A percentile compares a stretch with the other conserved stretches of the same genome.
Conservation (phyloP, 2,797 vertebrate genomes). For the Picus viridis region DNA sequence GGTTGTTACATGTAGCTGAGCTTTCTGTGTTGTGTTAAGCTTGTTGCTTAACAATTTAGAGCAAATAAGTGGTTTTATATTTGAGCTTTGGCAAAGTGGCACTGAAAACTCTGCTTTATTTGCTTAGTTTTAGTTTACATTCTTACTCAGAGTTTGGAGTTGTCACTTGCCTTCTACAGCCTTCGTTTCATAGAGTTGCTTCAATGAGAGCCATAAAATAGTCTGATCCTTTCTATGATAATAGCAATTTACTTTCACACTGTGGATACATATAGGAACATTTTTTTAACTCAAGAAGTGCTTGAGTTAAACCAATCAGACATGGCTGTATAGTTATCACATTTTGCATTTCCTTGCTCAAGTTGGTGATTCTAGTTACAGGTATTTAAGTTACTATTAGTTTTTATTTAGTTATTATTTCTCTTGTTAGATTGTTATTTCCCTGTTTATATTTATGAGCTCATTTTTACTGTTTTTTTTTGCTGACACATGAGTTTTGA, state of each 20-base stretch:
- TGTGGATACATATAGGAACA: background rate
- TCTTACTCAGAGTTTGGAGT: background rate
- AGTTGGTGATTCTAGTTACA: background rate
- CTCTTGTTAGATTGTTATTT: background rate
- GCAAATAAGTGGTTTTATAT: background rate
- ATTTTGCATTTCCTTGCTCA: background rate
- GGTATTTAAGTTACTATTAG: background rate
- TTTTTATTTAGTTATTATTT: background rate
- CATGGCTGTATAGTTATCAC: background rate
- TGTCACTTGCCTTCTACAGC: background rate
- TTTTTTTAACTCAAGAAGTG: background rate
- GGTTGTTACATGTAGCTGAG: background rate
- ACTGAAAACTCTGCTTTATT: background rate
- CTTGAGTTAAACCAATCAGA: background rate
- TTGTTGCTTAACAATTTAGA: background rate
- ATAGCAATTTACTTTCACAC: background rate
- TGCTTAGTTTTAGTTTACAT: background rate
- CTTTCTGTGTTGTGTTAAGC: background rate
- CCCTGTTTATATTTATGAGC: background rate
- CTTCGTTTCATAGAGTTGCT: background rate
- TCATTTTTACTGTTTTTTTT: background rate
- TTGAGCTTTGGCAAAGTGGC: rapidly evolving
- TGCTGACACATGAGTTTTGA: background rate
- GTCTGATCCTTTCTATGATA: background rate
- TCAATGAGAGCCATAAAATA: background rate